Conservation (phyloP, 2,888 invertebrate species). For the Andrena praecox region DNA sequence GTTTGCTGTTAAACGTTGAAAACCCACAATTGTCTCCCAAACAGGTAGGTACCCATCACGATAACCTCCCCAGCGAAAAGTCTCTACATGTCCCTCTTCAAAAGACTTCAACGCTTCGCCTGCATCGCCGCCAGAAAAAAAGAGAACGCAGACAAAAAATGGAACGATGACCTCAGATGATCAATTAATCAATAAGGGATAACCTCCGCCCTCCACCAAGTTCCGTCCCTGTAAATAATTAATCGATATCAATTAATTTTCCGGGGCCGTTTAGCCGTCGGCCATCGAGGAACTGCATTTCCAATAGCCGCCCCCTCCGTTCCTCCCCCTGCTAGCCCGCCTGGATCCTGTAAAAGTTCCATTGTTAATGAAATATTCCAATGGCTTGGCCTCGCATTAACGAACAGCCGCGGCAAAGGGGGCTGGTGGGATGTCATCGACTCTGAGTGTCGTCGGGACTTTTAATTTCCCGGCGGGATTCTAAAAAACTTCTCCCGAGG, state of each 20-base stretch:
- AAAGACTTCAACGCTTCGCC: background rate
- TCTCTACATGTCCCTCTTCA: no score
- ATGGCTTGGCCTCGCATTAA: slow-evolving; percentile 62
- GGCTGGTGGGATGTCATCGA: slow-evolving; percentile 53
- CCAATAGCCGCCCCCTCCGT: slow-evolving; percentile 22
- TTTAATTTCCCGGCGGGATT: slow-evolving; percentile 72
- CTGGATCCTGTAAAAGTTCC: slow-evolving; percentile 37
- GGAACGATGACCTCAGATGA: slow-evolving; percentile 3
- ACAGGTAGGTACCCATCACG: no score
- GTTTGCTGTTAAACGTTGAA: no score
- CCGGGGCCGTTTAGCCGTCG: slow-evolving; percentile 37
- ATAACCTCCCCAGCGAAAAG: no score
- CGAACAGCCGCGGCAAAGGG: slow-evolving; percentile 29
- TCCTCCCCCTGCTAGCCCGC: slow-evolving; percentile 1
- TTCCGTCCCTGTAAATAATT: slow-evolving; percentile 31
- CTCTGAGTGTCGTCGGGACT: slow-evolving; percentile 55
- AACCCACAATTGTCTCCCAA: no score
- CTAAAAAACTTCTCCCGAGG: slow-evolving; percentile 63
- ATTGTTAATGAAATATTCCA: slow-evolving; percentile 66
- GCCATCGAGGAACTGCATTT: slow-evolving; percentile 24
- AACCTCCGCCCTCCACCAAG: background rate
- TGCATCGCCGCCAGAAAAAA: background rate
- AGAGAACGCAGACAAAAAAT: background rate
- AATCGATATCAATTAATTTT: slow-evolving; percentile 56
- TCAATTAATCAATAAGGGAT: slow-evolving; percentile 21